Evolutionary conservation across 2,888 invertebrate species (phyloP), one percentile per base, ranked within the genome.

Genomic region (Tenthredo livida): DNA sequence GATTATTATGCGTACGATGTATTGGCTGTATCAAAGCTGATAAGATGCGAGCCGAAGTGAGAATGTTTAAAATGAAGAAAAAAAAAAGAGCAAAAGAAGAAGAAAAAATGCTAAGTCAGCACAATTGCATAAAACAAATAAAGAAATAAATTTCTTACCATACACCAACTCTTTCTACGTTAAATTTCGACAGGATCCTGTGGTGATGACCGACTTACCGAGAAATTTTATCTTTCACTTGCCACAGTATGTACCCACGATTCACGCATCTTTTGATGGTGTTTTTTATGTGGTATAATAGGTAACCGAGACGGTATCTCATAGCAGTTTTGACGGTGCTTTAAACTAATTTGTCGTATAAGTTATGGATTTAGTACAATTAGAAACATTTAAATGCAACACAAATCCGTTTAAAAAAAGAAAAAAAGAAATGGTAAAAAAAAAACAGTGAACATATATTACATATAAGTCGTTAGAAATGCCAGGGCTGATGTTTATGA

Each of bases 211-310:
- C 77, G 29, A 77, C 50, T 77, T 77, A 33, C 25, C 25, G 29
- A 54, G 29, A 50, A 54, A 77, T 50, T 50, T 77, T 29, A 77
- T 77, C 77, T 77, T 77, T 77, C 50, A 77, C 77, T 77, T 50
- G 47, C 29, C 43, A n/a, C 77, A 54, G 33, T 25, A 25, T 25
- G 33, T 25, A 25, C 61, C 21, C 43, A n/a, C 47, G 75, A 47
- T 75, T 75, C 75, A 43, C 75, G 61, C 21, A 75, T n/a, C 43
- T 75, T 75, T 75, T 43, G 75, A 47, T 47, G 47, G 47, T 75
- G 75, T 33, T 70, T 70, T 33, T 50, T 50, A 47, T 47, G 43
- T 73, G 73, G 43, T n/a, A 73, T 25, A 7, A 47, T 9, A 17
- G 25, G 43, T 17, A 73, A 73, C 21, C 43, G 43, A 21, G 73